These are phyloP conservation scores for Escarpia spicata DNA, from an alignment of 2,888 invertebrate genomes.

Conservation along the genomic window DNA sequence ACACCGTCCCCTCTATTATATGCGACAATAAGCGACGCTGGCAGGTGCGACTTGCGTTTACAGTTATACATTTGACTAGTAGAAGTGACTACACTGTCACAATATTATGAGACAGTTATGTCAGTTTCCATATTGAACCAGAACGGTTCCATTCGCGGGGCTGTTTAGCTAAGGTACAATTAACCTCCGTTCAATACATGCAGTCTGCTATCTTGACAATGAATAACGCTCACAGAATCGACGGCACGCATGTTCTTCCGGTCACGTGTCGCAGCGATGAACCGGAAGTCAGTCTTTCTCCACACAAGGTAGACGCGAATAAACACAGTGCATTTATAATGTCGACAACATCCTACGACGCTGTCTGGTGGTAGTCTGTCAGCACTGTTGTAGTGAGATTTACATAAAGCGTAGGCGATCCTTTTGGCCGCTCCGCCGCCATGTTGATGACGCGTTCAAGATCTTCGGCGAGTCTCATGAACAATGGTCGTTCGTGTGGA, in stretches of 20 bases:
- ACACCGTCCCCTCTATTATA: not conserved
- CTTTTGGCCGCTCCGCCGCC: constrained; percentile 23
- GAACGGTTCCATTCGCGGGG: not conserved
- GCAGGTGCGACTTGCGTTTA: not conserved
- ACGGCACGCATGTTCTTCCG: not conserved
- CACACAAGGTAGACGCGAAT: not conserved
- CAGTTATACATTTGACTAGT: not conserved
- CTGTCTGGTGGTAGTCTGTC: constrained; percentile 4
- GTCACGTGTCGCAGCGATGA: not conserved
- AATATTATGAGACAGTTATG: not conserved
- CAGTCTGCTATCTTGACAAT: not conserved
- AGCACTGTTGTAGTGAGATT: not conserved
- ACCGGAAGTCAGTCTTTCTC: not conserved
- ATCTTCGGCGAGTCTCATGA: constrained; percentile 34
- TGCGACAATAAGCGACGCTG: not conserved
- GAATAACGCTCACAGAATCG: not conserved
- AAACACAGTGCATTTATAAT: not conserved
- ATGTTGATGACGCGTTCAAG: constrained; percentile 37
- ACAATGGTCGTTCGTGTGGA: constrained; percentile 36
- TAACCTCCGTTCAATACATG: not conserved
- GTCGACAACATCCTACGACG: not conserved
- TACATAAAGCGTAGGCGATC: not conserved
- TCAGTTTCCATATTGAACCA: not conserved
- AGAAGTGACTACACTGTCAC: too few relatives aligned
- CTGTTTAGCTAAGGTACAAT: not conserved